Evolutionary conservation across 2,797 vertebrate genomes (phyloP).

Genomic region (Sebastolobus altivelis): DNA sequence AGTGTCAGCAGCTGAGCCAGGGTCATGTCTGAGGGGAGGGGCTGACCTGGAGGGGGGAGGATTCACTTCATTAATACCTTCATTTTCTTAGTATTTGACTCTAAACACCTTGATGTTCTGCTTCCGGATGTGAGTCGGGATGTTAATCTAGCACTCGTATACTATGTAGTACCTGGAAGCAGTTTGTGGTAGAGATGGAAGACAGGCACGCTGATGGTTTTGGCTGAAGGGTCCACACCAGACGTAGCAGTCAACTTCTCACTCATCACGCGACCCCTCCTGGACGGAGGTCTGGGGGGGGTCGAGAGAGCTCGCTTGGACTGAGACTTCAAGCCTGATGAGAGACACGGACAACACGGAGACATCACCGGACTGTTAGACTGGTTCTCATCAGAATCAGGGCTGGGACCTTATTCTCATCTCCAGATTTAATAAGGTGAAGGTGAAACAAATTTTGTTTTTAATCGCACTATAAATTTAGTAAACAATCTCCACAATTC

Average conservation of each 20-base stretch:
- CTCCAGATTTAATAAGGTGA: too few species aligned
- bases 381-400: too few species aligned
- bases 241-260: slow-evolving; percentile 93
- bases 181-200: slow-evolving; percentile 99
- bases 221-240: slow-evolving; percentile 91
- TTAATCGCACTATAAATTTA: too few species aligned
- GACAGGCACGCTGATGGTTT: slow-evolving; percentile 98
- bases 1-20: slow-evolving; percentile 96
- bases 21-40: slow-evolving; percentile 96
- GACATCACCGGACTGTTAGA: neutral
- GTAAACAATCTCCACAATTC: neutral
- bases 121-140: neutral
- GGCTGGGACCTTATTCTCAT: too few species aligned
- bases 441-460: too few species aligned
- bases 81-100: too few species aligned
- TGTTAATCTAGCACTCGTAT: neutral
- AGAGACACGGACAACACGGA: slow-evolving; percentile 6
- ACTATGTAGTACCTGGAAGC: slow-evolving; percentile 87
- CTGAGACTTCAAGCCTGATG: slow-evolving; percentile 95
- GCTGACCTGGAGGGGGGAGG: slow-evolving; percentile 88
- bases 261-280: slow-evolving; percentile 92
- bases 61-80: neutral
- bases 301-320: slow-evolving; percentile 96
- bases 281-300: slow-evolving; percentile 94
- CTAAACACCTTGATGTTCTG: neutral